Percentiles rank a stretch among this genome's conserved stretches.
Evolutionary conservation across 1,140 invertebrate genomes (phyloP).

Genomic region (Drosophila oshimai): DNA sequence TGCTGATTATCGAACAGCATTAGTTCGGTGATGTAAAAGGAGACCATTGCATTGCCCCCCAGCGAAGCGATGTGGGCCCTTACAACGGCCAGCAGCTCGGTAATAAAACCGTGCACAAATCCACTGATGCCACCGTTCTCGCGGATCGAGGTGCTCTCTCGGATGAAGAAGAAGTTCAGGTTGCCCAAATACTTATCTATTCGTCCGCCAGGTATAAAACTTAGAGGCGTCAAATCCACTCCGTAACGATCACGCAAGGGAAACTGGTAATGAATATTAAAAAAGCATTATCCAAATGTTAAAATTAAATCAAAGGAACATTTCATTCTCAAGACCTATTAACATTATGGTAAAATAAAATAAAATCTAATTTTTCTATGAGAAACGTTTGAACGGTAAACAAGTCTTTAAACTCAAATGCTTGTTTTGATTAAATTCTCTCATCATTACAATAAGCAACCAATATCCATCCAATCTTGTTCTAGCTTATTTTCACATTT

Average conservation of each 20-base stretch:
- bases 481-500: too few relatives aligned
- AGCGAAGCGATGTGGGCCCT: conserved; percentile 95
- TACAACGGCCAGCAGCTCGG: conserved; percentile 94
- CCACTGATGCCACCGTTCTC: conserved; percentile 96
- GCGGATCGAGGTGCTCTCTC: conserved; percentile 95
- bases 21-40: conserved; percentile 96
- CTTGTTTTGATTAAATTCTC: too few relatives aligned
- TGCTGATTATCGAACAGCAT: conserved; percentile 95
- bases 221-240: conserved; percentile 93
- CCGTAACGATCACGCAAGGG: conserved; percentile 88
- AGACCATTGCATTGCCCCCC: conserved; percentile 97
- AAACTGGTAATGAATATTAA: conserved; percentile 80
- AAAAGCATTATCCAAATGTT: too few relatives aligned
- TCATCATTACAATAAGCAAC: too few relatives aligned
- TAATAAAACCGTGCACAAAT: conserved; percentile 96
- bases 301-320: too few relatives aligned
- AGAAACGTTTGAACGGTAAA: too few relatives aligned
- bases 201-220: conserved; percentile 90
- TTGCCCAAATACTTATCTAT: conserved; percentile 95
- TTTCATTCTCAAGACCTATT: too few relatives aligned
- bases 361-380: too few relatives aligned
- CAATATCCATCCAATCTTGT: too few relatives aligned
- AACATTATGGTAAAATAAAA: too few relatives aligned
- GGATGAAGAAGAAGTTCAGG: conserved; percentile 97
- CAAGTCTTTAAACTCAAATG: too few relatives aligned